A percentile compares a stretch with the other conserved stretches of the same genome.
Evolutionary conservation across 2,797 vertebrate species (phyloP).

Genomic region (Lutjanus campechanus): DNA sequence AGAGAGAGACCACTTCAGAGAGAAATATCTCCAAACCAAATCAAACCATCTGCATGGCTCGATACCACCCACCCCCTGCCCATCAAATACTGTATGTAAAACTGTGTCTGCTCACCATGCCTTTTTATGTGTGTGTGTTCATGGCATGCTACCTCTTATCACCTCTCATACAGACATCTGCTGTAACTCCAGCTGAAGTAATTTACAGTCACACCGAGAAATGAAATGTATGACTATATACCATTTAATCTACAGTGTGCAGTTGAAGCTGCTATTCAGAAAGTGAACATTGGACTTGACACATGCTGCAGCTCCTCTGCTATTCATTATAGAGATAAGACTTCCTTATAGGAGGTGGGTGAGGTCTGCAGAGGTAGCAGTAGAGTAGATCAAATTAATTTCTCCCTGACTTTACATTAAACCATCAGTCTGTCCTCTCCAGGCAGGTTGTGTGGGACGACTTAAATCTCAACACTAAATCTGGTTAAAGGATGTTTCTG

Average conservation of each 20-base stretch:
- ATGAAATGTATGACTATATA: slow-evolving; percentile 60
- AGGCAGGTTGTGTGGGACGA: neutral
- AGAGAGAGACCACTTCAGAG: too few relatives aligned
- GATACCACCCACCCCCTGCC: neutral
- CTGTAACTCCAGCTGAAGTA: slow-evolving; percentile 53
- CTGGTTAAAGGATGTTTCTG: neutral
- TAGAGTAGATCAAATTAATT: slow-evolving; percentile 61
- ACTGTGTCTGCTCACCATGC: neutral
- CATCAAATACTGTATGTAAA: neutral
- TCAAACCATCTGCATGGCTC: neutral
- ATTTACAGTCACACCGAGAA: slow-evolving; percentile 59
- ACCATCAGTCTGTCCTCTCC: slow-evolving; percentile 5
- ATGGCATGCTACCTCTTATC: slow-evolving; percentile 69
- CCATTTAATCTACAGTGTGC: slow-evolving; percentile 74
- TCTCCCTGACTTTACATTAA: slow-evolving; percentile 47
- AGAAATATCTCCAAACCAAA: slow-evolving; percentile 14
- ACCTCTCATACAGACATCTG: slow-evolving; percentile 65
- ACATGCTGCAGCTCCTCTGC: slow-evolving; percentile 52
- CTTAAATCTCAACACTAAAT: slow-evolving; percentile 20
- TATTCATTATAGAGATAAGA: slow-evolving; percentile 75
- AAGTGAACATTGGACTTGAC: slow-evolving; percentile 62
- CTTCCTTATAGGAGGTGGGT: slow-evolving; percentile 19
- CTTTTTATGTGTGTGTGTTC: slow-evolving; percentile 10
- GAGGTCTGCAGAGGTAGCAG: slow-evolving; percentile 41
- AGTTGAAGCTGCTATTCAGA: slow-evolving; percentile 64